A percentile compares a stretch with the other conserved stretches of the same genome.
These are phyloP conservation scores for Grus americana DNA, from an alignment of 2,113 vertebrate species.

Conservation along the genomic window DNA sequence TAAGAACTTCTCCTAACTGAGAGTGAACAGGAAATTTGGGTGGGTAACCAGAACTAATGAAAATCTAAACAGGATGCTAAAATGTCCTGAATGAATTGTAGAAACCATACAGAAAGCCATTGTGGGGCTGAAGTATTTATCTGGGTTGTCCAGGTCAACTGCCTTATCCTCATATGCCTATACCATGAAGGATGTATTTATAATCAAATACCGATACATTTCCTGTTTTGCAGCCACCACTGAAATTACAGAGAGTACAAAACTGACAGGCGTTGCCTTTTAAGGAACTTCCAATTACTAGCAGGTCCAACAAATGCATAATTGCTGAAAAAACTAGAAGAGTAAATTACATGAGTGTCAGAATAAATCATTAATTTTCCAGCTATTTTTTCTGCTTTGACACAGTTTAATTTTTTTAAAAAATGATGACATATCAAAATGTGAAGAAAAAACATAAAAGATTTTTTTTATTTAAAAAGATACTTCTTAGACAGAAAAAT, in stretches of 20 bases:
- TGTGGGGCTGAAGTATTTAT: neutral
- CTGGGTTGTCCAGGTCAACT: neutral
- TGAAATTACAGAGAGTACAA: constrained; percentile 2
- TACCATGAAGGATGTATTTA: neutral
- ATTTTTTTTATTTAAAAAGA: neutral
- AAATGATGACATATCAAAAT: neutral
- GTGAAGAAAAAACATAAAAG: neutral
- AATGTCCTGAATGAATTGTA: neutral
- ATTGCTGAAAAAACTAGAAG: constrained; percentile 12
- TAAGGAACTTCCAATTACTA: constrained; percentile 16
- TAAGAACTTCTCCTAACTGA: neutral
- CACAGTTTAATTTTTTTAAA: neutral
- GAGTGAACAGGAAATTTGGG: neutral
- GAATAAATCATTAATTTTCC: constrained; percentile 42
- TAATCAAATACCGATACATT: neutral
- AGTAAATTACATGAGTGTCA: constrained; percentile 47
- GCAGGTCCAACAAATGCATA: constrained; percentile 50
- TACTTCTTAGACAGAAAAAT: constrained; percentile 27
- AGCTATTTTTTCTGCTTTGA: constrained; percentile 38
- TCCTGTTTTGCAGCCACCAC: neutral
- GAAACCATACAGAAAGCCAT: neutral
- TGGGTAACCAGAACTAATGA: neutral
- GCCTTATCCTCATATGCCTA: neutral
- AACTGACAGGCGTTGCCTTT: constrained; percentile 7
- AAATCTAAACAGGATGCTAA: neutral